Conservation (phyloP, 2,797 vertebrate genomes). For the Gallirallus australis region DNA sequence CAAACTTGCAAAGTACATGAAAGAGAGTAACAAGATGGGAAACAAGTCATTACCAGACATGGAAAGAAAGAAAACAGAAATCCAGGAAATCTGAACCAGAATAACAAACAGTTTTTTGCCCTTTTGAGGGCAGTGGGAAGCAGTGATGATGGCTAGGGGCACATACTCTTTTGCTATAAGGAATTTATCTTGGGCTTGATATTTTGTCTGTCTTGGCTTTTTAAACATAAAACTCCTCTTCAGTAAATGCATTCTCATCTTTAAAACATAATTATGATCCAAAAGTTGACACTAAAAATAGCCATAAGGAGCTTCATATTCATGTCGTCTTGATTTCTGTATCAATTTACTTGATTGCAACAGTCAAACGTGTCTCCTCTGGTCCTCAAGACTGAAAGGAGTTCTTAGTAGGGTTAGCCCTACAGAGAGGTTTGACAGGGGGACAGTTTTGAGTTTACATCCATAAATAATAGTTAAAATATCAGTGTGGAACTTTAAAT, state of each 20-base stretch:
- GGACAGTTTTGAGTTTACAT: neutral
- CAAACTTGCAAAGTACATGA: neutral
- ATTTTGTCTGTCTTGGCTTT: neutral
- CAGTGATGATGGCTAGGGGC: neutral
- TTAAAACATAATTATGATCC: conserved; percentile 23
- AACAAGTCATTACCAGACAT: neutral
- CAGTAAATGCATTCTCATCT: neutral
- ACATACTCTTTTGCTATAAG: neutral
- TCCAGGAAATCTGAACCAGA: neutral
- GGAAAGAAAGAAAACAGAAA: neutral
- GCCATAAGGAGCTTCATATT: conserved; percentile 18
- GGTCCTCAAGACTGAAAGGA: neutral
- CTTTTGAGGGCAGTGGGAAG: neutral
- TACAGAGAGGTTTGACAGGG: neutral
- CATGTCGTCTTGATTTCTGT: conserved; percentile 36
- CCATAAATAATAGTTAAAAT: neutral
- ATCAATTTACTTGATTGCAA: conserved; percentile 56
- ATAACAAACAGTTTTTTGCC: neutral
- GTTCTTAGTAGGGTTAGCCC: neutral
- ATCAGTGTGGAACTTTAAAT: neutral
- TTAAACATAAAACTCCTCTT: conserved; percentile 11
- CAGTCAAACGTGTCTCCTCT: neutral
- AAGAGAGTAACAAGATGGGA: neutral
- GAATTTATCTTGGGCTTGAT: neutral
- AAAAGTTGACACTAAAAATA: conserved; percentile 47